Conservation (phyloP, 2,888 invertebrate species). For the Diaprepes abbreviatus region DNA sequence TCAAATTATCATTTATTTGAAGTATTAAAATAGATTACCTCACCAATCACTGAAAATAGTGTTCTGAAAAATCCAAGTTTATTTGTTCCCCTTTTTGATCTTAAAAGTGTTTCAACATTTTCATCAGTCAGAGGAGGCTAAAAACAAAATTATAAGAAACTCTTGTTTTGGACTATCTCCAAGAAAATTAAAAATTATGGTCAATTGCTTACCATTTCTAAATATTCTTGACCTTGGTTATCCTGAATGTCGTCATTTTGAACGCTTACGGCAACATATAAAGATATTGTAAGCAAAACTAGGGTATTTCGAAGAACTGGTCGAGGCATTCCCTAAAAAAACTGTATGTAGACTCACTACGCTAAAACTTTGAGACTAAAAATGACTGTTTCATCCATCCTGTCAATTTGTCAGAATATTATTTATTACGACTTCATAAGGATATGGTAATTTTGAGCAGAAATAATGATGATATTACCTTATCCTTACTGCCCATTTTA, state of each 20-base stretch:
- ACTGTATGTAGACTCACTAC: too few species aligned
- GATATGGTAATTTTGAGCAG: too few species aligned
- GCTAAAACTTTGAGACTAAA: too few species aligned
- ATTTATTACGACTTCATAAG: too few species aligned
- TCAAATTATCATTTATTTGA: too few species aligned
- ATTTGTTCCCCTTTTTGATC: slow-evolving; percentile 50
- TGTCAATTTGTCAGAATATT: too few species aligned
- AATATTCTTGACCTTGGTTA: neutral
- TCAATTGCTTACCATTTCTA: neutral
- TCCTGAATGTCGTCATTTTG: neutral
- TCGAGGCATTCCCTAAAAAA: slow-evolving; percentile 24
- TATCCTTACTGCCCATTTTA: too few species aligned
- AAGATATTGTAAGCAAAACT: slow-evolving; percentile 12
- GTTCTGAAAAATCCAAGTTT: slow-evolving; percentile 62
- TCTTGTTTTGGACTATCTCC: neutral
- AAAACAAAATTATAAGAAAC: neutral
- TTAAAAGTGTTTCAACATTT: neutral
- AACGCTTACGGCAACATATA: neutral
- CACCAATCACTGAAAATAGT: slow-evolving; percentile 61
- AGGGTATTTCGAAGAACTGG: slow-evolving; percentile 7
- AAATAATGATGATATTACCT: too few species aligned
- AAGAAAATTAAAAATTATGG: neutral
- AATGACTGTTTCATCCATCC: too few species aligned
- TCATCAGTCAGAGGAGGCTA: neutral
- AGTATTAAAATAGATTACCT: slow-evolving; percentile 52